Base-by-base conservation (phyloP, 1,140 invertebrate genomes). In the Microvelia longipes region DNA sequence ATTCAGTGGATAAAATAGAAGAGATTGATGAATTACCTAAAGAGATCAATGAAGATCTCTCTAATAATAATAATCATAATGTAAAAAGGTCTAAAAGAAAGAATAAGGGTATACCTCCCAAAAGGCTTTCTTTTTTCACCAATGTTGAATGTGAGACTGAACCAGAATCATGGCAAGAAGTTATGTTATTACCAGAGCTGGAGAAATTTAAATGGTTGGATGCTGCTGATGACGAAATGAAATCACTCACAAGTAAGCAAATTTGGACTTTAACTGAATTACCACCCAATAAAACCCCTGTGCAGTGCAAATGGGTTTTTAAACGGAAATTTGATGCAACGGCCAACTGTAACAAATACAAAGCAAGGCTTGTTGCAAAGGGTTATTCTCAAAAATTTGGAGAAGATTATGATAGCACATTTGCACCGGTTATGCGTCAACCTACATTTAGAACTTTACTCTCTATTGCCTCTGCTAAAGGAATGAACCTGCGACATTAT, bases 301-400 rank as follows among this genome's bases (percentile, higher is more conserved):
- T 81, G n/a, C 70, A 70, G 25, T 74, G 68, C 28, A 79, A 77
- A 75, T 80, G 78, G 80, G 74, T 80, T 11, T 80, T 76, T 68
- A 75, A 75, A 71, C 68, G 76, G 2, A 81, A 81, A 75, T 62
- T 63, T 28, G 70, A 77, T 62, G 61, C 66, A 62, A 70, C 76
- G 68, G 74, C 74, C 66, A 65, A 75, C 28, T 69, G 75, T 35
- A 73, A 74, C 15, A 69, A 71, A 71, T 80, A 75, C 68, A 83
- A 82, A 74, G 79, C 82, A 61, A 67, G 80, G 63, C 74, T 82
- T 64, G 78, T 81, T 50, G 78, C 75, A n/a, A 75, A 75, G 72
- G 77, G 79, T 1, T 79, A 70, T 71, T 68, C 69, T 19, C 77
- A 79, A 71, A 73, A 66, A 50, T 29, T 69, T 61, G 77, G 74